Evolutionary conservation across 2,113 vertebrate genomes (phyloP).

Genomic region (Catagonus wagneri): DNA sequence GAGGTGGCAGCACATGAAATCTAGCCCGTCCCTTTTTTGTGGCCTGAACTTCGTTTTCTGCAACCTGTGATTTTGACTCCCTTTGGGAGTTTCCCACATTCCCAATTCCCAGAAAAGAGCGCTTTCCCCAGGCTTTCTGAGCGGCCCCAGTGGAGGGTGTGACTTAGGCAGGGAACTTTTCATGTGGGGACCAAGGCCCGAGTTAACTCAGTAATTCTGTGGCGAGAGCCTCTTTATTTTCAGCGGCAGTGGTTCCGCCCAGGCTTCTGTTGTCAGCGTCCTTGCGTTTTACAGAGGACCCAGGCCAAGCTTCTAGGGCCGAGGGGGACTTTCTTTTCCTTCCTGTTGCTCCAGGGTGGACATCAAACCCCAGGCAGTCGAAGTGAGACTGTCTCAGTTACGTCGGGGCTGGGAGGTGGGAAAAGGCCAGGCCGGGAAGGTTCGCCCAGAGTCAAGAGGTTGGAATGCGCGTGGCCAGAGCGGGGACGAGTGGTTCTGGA

Average conservation of each 20-base stretch:
- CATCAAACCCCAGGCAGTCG: neutral
- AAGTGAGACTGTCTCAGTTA: neutral
- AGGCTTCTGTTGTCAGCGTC: neutral
- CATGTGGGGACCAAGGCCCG: neutral
- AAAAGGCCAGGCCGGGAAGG: neutral
- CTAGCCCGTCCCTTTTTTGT: neutral
- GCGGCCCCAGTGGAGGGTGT: neutral
- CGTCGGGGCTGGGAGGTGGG: accelerated
- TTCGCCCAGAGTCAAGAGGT: neutral
- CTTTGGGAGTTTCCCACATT: neutral
- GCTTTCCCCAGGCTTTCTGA: neutral
- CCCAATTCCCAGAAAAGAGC: neutral
- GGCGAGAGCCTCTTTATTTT: neutral
- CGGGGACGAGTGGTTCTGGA: neutral
- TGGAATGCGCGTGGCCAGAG: neutral
- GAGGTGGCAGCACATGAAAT: conserved; percentile 62
- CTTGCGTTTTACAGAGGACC: neutral
- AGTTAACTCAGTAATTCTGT: neutral
- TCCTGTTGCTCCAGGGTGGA: neutral
- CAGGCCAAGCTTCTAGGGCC: accelerated
- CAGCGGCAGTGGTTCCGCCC: neutral
- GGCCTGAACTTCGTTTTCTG: neutral
- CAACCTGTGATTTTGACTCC: neutral
- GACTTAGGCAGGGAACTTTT: neutral
- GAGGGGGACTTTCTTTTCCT: neutral